Evolutionary conservation across 2,888 invertebrate species (phyloP).

Genomic region (Melanotus villosus): DNA sequence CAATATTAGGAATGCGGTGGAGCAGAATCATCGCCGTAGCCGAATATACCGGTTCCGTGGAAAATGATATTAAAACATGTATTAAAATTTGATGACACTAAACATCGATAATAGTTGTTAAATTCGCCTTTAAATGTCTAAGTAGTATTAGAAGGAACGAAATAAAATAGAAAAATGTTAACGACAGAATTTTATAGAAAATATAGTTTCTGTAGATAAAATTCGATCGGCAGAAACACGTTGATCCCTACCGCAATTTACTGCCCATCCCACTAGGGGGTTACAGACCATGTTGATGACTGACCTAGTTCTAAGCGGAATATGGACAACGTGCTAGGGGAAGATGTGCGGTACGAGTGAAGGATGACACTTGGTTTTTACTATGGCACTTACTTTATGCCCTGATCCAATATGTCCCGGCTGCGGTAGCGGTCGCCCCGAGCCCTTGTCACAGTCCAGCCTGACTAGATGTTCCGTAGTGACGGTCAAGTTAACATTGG

Average conservation of each 20-base stretch:
- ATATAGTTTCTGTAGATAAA: no score
- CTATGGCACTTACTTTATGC: constrained; percentile 64
- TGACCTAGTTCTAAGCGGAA: constrained; percentile 50
- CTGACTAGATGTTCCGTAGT: constrained; percentile 65
- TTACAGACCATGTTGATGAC: constrained; percentile 19
- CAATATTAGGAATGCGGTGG: constrained; percentile 56
- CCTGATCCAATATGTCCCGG: constrained; percentile 67
- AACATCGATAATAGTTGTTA: no score
- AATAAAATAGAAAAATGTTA: no score
- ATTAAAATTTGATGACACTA: background rate
- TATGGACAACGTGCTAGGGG: constrained; percentile 42
- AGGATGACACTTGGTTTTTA: constrained; percentile 20
- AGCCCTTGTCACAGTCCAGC: constrained; percentile 65
- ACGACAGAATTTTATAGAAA: no score
- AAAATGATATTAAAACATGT: background rate
- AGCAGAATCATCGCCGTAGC: constrained; percentile 5
- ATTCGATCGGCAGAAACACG: no score
- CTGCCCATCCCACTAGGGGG: constrained; percentile 21
- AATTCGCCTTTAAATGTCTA: no score
- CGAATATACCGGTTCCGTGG: background rate
- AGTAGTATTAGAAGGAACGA: no score
- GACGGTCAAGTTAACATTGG: constrained; percentile 68
- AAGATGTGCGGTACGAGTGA: constrained; percentile 1
- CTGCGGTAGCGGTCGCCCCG: constrained; percentile 67
- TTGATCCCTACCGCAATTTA: constrained; percentile 2